Base-by-base conservation (phyloP, 2,113 vertebrate species). In the Chloebia gouldiae region DNA sequence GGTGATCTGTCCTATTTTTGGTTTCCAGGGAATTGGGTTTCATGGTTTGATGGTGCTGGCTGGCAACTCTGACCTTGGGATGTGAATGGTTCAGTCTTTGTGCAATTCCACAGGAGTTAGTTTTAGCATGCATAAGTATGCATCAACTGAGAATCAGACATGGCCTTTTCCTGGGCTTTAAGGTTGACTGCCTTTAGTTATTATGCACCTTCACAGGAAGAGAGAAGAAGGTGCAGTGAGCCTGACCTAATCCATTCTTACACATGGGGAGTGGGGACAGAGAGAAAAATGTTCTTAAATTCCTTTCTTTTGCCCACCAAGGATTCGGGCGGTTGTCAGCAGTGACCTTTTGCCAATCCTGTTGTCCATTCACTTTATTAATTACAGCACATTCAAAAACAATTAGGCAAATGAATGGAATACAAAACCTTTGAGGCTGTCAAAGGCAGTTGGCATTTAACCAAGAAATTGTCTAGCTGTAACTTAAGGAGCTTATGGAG, bases 41-140 rank as follows among this genome's bases (percentile, higher is more conserved):
- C 79, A 30, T 88, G 60, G 27, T 66, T 92, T 86, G 76, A 81
- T 90, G 44, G 68, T 51, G 44, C 64, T 56, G 35, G 60, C 76
- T 86, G 64, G 56, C 44, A 77, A 60, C 64, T 81, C 54, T 95
- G 92, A 92, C 93, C 95, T 95, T 95, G 90, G 86, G 69, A 91
- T 25, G 60, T 2, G 4, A 40, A 39, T 83, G 56, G 44, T 70
- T 95, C 91, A 78, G 45, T 83, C 68, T 88, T 83, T 51, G 37
- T 30, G 10, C 60, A 86, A 93, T 61, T 83, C 80, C 65, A 59
- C 53, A 40, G 10, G 60, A 88, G 63, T 53, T 77, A 15, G 81
- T 77, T 87, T 94, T 84, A 87, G 87, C 64, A 91, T 93, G 81
- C 76, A 51, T 72, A 57, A 57, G 45, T 76, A 86, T 71, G 60